Percentiles rank a stretch among this genome's conserved stretches.
phyloP scores from a whole-genome alignment of 2,888 invertebrate species.

The Synergus itoensis region DNA sequence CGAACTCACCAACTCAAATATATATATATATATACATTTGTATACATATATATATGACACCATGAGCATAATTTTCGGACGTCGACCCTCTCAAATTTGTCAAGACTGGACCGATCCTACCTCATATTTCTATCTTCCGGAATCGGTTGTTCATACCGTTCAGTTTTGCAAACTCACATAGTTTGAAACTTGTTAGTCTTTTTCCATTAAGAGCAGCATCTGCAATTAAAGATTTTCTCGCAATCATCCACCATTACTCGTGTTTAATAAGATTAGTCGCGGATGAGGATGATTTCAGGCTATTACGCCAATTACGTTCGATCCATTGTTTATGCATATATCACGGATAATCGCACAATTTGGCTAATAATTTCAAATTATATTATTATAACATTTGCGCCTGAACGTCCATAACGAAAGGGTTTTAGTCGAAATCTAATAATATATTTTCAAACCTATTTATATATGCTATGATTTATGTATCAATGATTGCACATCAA shows the following conservation, averaged over 20 bases:
- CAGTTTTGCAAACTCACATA: not conserved
- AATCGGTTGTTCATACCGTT: not conserved
- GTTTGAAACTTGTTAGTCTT: not conserved
- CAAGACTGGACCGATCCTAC: not conserved
- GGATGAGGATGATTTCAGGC: not conserved
- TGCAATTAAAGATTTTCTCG: conserved; percentile 2
- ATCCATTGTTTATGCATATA: not conserved
- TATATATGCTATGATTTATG: too few relatives aligned
- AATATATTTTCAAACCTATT: too few relatives aligned
- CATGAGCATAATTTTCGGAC: conserved; percentile 16
- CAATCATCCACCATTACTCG: not conserved
- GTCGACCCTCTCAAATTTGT: conserved; percentile 11
- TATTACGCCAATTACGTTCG: conserved; percentile 10
- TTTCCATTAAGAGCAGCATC: not conserved
- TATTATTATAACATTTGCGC: not conserved
- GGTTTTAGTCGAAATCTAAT: too few relatives aligned
- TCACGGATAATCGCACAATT: not conserved
- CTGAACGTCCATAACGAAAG: too few relatives aligned
- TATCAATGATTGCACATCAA: too few relatives aligned
- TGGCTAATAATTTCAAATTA: not conserved
- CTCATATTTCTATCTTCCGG: not conserved
- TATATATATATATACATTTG: too few relatives aligned
- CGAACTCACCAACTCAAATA: not conserved
- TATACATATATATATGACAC: not conserved
- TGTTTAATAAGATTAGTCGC: conserved; percentile 10